Conservation (phyloP, 2,797 vertebrate genomes). For the Anas capensis region DNA sequence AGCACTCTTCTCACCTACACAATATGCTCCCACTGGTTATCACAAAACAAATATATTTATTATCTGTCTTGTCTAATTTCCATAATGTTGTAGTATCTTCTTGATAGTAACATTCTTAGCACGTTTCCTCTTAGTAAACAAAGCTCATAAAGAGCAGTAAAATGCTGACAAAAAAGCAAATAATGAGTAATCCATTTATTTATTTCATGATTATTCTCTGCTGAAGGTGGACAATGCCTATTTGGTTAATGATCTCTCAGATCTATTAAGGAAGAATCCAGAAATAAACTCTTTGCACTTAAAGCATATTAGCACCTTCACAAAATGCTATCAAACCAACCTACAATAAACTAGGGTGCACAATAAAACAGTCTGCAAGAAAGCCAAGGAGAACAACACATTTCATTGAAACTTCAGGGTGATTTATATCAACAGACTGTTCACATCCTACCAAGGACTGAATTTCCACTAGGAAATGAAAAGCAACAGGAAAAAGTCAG, state of each 20-base stretch:
- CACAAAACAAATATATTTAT: slow-evolving; percentile 19
- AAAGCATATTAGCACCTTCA: neutral
- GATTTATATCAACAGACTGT: neutral
- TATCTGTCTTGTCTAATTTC: neutral
- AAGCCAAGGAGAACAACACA: neutral
- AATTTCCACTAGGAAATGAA: neutral
- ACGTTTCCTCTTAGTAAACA: neutral
- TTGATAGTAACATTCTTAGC: neutral
- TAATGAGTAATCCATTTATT: neutral
- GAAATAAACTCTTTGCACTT: neutral
- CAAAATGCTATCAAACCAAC: neutral
- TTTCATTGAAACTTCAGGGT: neutral
- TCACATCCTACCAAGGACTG: neutral
- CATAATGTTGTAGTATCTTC: neutral
- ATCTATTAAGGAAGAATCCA: neutral
- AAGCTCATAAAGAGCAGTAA: neutral
- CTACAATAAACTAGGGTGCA: neutral
- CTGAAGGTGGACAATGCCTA: neutral
- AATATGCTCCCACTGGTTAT: neutral
- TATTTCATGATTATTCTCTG: neutral
- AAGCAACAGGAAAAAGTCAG: neutral
- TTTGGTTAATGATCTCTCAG: neutral
- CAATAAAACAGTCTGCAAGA: neutral
- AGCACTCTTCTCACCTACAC: neutral
- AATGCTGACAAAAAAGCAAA: neutral